Evolutionary conservation across 2,888 invertebrate species (phyloP).

Genomic region (Timema cristinae): DNA sequence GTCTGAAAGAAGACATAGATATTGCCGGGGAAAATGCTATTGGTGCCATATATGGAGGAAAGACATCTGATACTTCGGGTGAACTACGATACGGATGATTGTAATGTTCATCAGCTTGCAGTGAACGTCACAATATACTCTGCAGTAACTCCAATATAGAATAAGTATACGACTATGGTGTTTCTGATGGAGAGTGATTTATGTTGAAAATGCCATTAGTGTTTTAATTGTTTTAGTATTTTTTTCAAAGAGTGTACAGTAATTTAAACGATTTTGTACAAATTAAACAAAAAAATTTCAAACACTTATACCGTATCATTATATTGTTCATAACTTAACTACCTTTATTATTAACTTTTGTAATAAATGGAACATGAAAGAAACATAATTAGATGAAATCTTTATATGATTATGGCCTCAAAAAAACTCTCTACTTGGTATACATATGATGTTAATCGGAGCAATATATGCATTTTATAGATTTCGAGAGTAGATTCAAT

Average conservation of each 20-base stretch:
- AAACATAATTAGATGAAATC: not conserved
- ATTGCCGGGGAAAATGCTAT: not conserved
- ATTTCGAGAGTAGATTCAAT: not conserved
- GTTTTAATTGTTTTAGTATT: no score
- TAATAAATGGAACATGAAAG: not conserved
- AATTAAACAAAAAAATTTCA: not conserved
- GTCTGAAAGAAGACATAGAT: not conserved
- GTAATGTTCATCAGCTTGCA: not conserved
- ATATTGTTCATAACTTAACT: not conserved
- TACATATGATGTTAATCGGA: not conserved
- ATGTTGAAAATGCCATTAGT: no score
- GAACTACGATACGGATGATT: not conserved
- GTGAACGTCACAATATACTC: no score
- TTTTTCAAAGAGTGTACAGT: no score
- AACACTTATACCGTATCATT: not conserved
- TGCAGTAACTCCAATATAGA: no score
- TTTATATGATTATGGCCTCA: not conserved
- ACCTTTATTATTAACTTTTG: not conserved
- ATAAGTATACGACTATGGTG: no score
- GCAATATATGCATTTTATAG: no score
- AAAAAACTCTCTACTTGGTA: not conserved
- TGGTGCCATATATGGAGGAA: not conserved
- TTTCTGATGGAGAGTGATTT: no score
- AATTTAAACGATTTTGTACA: no score
- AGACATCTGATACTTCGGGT: not conserved